Evolutionary conservation across 2,797 vertebrate genomes (phyloP).

Genomic region (Brachyalestes nurse): DNA sequence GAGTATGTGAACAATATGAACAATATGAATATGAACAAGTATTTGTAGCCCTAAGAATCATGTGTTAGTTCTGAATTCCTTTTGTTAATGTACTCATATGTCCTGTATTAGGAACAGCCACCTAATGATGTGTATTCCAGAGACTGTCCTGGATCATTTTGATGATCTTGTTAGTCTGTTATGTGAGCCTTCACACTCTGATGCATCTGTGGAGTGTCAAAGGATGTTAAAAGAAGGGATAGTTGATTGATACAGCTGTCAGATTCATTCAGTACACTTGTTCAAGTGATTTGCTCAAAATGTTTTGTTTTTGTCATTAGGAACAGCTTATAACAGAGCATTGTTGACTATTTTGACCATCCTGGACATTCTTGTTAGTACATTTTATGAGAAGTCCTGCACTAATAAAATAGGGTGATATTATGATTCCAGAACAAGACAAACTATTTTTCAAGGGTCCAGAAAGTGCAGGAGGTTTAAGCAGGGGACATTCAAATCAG

Average conservation of each 20-base stretch:
- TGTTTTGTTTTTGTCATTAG: no score
- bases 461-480: background rate
- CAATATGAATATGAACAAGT: no score
- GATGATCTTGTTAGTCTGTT: no score
- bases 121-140: background rate
- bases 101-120: background rate
- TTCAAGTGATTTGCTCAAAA: no score
- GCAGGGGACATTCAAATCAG: background rate
- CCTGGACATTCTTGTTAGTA: background rate
- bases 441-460: background rate
- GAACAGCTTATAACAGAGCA: no score
- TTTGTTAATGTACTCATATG: background rate
- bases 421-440: background rate
- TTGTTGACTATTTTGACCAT: background rate
- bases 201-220: no score
- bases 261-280: no score
- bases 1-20: no score
- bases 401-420: background rate
- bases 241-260: no score
- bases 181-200: no score
- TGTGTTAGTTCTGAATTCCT: background rate
- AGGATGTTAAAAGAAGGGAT: no score
- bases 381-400: background rate
- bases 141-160: background rate
- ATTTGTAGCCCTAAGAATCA: no score